Conservation (phyloP, 1,140 invertebrate genomes). For the Globodera rostochiensis region DNA sequence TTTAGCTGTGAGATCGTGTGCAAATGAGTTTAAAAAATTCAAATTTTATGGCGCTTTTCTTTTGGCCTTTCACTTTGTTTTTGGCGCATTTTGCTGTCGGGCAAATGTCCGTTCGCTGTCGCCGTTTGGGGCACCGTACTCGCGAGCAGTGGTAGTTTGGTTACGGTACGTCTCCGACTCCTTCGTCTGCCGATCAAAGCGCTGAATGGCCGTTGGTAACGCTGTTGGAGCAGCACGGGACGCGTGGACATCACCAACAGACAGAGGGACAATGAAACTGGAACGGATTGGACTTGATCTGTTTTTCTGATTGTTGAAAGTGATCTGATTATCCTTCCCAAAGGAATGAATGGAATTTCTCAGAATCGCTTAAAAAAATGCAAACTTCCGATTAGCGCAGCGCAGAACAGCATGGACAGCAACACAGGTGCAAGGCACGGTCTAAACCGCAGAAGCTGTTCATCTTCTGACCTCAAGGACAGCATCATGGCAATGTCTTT, state of each 20-base stretch:
- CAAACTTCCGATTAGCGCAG: conserved; percentile 7
- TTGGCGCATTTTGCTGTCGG: too few species aligned
- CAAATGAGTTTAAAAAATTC: not conserved
- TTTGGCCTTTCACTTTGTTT: not conserved
- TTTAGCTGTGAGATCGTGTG: too few species aligned
- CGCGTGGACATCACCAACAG: not conserved
- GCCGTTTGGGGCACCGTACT: not conserved
- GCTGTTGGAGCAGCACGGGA: not conserved
- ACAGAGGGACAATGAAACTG: not conserved
- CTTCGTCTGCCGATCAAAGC: not conserved
- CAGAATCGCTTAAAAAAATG: not conserved
- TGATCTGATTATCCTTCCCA: too few species aligned
- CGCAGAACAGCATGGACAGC: not conserved
- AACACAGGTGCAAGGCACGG: not conserved
- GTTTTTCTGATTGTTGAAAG: not conserved
- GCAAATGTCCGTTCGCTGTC: not conserved
- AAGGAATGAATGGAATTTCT: not conserved
- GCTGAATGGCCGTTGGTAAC: not conserved
- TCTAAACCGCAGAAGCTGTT: not conserved
- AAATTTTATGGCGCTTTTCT: not conserved
- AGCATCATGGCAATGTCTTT: conserved; percentile 7
- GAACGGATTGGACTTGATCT: not conserved
- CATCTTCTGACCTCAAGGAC: conserved; percentile 21
- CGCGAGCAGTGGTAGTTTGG: not conserved
- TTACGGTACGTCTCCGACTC: not conserved